Evolutionary conservation across 2,113 vertebrate genomes (phyloP).

Genomic region (Rhabdornis inornatus): DNA sequence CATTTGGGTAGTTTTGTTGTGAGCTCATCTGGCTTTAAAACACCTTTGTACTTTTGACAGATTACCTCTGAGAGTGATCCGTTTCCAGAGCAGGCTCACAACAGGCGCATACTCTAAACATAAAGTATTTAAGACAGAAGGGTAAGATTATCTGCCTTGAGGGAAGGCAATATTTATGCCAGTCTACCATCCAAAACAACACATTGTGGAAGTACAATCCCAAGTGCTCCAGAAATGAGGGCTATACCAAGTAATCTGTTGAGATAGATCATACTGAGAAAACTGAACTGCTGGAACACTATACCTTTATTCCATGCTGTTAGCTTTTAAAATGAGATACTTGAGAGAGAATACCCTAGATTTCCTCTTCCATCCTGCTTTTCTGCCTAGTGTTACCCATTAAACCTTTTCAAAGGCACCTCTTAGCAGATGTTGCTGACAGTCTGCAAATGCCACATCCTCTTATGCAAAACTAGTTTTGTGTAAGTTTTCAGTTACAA

Average conservation of each 20-base stretch:
- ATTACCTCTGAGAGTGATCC: background rate
- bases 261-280: background rate
- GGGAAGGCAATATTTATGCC: background rate
- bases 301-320: background rate
- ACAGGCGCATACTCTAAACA: accelerated
- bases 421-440: background rate
- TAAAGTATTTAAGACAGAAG: background rate
- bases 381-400: background rate
- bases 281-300: background rate
- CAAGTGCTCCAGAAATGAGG: background rate
- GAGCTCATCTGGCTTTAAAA: background rate
- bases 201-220: background rate
- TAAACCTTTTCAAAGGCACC: background rate
- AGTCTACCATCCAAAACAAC: background rate
- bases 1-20: background rate
- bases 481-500: background rate
- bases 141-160: background rate
- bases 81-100: background rate
- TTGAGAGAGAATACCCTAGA: background rate
- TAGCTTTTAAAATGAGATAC: background rate
- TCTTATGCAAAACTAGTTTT: background rate
- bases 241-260: background rate
- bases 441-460: background rate
- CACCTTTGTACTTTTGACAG: background rate
- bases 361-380: background rate